Evolutionary conservation across 2,113 vertebrate genomes (phyloP), one percentile per base, ranked within the genome.

Genomic region (Oncorhynchus gorbuscha): DNA sequence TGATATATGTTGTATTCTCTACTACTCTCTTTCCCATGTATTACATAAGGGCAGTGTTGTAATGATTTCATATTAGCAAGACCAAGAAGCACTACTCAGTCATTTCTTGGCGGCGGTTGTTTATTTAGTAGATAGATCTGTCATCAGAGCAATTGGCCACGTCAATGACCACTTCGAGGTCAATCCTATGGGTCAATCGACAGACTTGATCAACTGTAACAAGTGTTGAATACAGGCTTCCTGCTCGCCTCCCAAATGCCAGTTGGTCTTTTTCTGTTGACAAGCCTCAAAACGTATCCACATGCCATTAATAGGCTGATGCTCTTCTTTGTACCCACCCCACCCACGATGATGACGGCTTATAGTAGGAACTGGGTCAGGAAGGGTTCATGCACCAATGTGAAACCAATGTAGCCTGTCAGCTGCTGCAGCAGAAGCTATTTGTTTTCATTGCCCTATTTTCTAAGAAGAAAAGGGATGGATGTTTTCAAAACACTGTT

Each of bases 241-340:
- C 18, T 59, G 24, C 74, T 77, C 55, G 76, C 81, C 71, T 24
- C 6, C 39, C 66, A n/a, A 75, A 75, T 67, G 64, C 61, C 77
- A 76, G 45, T 28, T 70, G 62, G n/a, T 45, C 70, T 3, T 20
- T 69, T 69, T 82, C 79, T 80, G 30, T 76, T 26, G 65, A 70
- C 84, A 24, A 62, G 66, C 66, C 78, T 80, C 74, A 74, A 75
- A 86, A 83, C 76, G 22, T 20, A 35, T 76, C 59, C 24, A 48
- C 26, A 51, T 71, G 70, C 78, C 78, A 67, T 85, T 89, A 88
- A 91, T 82, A 65, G 90, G 85, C 89, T 90, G 86, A 87, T 87
- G 87, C 84, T 82, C 65, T 69, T 89, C 88, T 90, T 92, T 90
- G 89, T 90, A 88, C 86, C 70, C 80, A 76, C n/a, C 77, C 89